Conservation (phyloP, 2,888 invertebrate species). For the Spodoptera littoralis region DNA sequence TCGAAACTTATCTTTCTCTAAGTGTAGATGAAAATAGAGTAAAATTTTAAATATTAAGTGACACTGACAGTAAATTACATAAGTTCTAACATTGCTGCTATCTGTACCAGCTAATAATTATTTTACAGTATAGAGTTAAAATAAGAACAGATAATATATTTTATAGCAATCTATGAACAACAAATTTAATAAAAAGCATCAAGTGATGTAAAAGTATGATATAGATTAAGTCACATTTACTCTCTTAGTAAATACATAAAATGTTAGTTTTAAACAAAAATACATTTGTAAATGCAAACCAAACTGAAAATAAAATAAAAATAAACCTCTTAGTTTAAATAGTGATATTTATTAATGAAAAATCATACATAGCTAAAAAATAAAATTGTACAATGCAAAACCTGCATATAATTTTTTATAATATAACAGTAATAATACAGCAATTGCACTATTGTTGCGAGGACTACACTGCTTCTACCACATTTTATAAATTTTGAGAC, state of each 20-base stretch:
- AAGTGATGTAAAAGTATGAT: constrained; percentile 63
- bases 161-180: constrained; percentile 67
- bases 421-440: constrained; percentile 78
- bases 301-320: constrained; percentile 79
- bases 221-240: constrained; percentile 62
- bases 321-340: constrained; percentile 83
- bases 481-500: constrained; percentile 75
- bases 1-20: constrained; percentile 75
- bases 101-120: constrained; percentile 68
- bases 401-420: constrained; percentile 84
- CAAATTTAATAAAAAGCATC: constrained; percentile 66
- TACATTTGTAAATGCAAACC: constrained; percentile 78
- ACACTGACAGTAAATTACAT: constrained; percentile 73
- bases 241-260: constrained; percentile 65
- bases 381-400: constrained; percentile 88
- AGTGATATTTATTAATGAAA: constrained; percentile 86
- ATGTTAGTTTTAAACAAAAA: constrained; percentile 64
- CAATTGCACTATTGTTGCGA: constrained; percentile 88
- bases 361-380: constrained; percentile 86
- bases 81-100: constrained; percentile 75
- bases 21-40: constrained; percentile 83
- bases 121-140: constrained; percentile 65
- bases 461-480: constrained; percentile 86
- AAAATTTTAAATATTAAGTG: constrained; percentile 74
- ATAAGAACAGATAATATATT: constrained; percentile 62